A percentile compares a stretch with the other conserved stretches of the same genome.
Conservation (phyloP, 2,888 invertebrate species). For the Xylota segnis region DNA sequence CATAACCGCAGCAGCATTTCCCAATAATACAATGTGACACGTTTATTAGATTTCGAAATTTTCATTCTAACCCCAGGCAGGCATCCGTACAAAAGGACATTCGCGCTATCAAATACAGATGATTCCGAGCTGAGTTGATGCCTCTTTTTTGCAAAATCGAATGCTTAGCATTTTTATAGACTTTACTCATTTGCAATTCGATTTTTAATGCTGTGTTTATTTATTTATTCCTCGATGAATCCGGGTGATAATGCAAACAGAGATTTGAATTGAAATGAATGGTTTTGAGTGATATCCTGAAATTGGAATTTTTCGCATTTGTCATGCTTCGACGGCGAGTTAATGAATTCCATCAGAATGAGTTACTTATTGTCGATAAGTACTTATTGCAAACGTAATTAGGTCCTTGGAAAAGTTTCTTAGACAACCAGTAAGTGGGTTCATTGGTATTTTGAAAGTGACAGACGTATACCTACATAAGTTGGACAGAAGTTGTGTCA, state of each 20-base stretch:
- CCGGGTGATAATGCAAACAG: constrained; percentile 29
- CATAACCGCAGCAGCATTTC: not conserved
- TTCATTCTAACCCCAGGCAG: constrained; percentile 3
- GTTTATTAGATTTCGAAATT: constrained; percentile 17
- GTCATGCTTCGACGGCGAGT: not conserved
- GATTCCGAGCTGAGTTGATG: constrained; percentile 1
- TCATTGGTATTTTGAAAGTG: not conserved
- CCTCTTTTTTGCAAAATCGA: constrained; percentile 25
- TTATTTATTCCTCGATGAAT: constrained; percentile 28
- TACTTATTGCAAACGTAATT: not conserved
- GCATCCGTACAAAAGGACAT: constrained; percentile 8
- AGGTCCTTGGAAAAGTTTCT: not conserved
- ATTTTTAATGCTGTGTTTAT: constrained; percentile 50
- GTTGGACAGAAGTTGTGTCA: not conserved
- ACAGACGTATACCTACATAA: not conserved
- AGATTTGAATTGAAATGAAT: constrained; percentile 29
- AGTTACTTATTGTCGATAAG: too few species aligned
- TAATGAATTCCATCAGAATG: not conserved
- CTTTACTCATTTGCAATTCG: constrained; percentile 60
- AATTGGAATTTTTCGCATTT: not conserved
- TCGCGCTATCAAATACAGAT: constrained; percentile 44
- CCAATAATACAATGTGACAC: not conserved
- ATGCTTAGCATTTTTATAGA: constrained; percentile 57
- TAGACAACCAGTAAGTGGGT: not conserved
- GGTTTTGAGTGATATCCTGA: constrained; percentile 12